Conservation (phyloP, 2,888 invertebrate species). For the Drymonia ruficornis region DNA sequence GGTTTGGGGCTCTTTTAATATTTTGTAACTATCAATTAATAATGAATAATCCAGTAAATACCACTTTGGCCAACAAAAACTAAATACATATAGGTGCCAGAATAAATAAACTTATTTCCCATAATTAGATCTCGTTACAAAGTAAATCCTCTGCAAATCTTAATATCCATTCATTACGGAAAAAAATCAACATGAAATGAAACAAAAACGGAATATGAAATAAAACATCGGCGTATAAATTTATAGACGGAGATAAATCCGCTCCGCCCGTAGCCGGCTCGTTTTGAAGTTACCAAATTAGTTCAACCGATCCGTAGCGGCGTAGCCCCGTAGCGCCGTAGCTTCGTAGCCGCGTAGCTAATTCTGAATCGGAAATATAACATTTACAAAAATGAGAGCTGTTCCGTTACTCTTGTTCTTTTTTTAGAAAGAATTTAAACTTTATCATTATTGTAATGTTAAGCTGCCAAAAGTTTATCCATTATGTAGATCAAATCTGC, state of each 20-base stretch:
- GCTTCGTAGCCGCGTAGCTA: background rate
- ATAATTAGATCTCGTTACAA: background rate
- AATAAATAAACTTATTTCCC: background rate
- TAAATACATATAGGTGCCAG: too few relatives aligned
- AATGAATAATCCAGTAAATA: too few relatives aligned
- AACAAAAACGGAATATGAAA: background rate
- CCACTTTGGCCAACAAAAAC: too few relatives aligned
- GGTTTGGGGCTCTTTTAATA: too few relatives aligned
- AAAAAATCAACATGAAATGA: constrained; percentile 11
- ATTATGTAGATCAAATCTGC: too few relatives aligned
- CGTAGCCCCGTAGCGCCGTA: background rate
- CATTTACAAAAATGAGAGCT: background rate
- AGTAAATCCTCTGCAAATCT: background rate
- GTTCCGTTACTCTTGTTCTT: too few relatives aligned
- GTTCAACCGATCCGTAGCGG: constrained; percentile 34
- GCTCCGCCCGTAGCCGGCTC: constrained; percentile 29
- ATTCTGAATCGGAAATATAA: background rate
- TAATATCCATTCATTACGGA: background rate
- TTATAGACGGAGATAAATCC: constrained; percentile 36
- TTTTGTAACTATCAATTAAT: too few relatives aligned
- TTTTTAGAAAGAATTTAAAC: too few relatives aligned
- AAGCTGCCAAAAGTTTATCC: too few relatives aligned
- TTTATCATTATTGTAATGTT: too few relatives aligned
- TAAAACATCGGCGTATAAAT: constrained; percentile 16
- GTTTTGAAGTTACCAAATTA: constrained; percentile 48